Evolutionary conservation across 2,113 vertebrate genomes (phyloP).

Genomic region (Euleptes europaea): DNA sequence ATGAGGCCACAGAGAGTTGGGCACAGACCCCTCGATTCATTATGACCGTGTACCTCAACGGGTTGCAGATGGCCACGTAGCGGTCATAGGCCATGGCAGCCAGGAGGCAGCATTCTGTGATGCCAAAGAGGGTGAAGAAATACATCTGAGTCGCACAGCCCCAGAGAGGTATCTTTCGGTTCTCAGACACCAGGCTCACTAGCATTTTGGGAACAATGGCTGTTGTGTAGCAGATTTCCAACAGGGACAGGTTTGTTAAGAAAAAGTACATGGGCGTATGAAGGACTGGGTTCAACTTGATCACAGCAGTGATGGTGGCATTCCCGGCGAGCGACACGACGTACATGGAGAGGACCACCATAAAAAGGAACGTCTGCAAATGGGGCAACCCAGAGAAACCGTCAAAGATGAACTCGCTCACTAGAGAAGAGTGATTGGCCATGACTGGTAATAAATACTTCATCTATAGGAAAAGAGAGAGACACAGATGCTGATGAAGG

Average conservation of each 20-base stretch:
- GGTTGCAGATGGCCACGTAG: conserved; percentile 36
- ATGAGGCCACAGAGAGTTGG: conserved; percentile 28
- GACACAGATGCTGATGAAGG: not conserved
- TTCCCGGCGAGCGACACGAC: conserved; percentile 31
- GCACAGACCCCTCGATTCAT: conserved; percentile 45
- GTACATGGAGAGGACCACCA: conserved; percentile 37
- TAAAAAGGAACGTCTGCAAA: conserved; percentile 18
- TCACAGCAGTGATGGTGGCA: conserved; percentile 36
- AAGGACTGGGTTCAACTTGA: conserved; percentile 32
- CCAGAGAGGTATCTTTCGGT: conserved; percentile 28
- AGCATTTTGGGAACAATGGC: conserved; percentile 50
- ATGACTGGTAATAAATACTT: not conserved
- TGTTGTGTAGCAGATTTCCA: conserved; percentile 45
- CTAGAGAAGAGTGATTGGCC: conserved; percentile 1
- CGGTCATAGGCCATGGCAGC: conserved; percentile 49
- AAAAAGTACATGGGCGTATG: conserved; percentile 55
- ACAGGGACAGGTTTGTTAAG: conserved; percentile 49
- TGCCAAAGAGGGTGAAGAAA: conserved; percentile 52
- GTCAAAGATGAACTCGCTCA: conserved; percentile 49
- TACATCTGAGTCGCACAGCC: conserved; percentile 55
- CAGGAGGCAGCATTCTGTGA: conserved; percentile 49
- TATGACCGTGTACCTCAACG: conserved; percentile 33
- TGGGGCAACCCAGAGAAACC: conserved; percentile 22
- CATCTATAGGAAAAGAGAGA: not conserved
- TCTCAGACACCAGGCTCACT: conserved; percentile 2